Evolutionary conservation across 2,113 vertebrate species (phyloP), one percentile per base, ranked within the genome.

Genomic region (Lophura nycthemera): DNA sequence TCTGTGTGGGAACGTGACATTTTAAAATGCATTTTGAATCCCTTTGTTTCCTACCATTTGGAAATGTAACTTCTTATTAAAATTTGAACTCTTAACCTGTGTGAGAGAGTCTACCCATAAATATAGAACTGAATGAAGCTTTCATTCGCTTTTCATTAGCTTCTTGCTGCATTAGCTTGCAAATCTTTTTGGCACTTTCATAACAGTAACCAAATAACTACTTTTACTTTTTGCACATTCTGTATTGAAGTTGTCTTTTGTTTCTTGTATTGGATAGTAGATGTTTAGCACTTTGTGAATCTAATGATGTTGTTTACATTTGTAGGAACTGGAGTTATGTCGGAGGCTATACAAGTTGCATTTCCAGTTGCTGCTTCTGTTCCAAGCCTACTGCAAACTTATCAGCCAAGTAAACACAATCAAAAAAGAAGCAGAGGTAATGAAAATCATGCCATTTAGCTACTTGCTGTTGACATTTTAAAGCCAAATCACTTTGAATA

Each of bases 351-450:
- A 99, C 96, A 99, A 99, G 95, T 95, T 99, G 92, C 99, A 99
- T 97, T 99, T 99, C 94, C 99, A 99, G 97, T 97, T 99, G 96
- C 97, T 99, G 88, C 98, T 99, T 97, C 98, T 99, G 78, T 99
- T 99, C 97, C 99, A 99, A 97, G 99, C 99, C 78, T 99, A 99
- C 92, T 99, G 99, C 95, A 99, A 99, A 96, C 99, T 99, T 89
- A 98, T 99, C 97, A 99, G 96, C 97, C 98, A 98, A 97, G 98
- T 99, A 92, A 99, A 99, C 92, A 98, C 98, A 82, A 98, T 99
- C 93, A 99, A 98, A 97, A 98, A 98, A 92, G 98, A 99, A 97
- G 98, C 99, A 13, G 99, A 99, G 99, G 99, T 99, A 97, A 98
- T 95, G 80, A 90, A 91, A 90, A 73, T 9, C 27, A 24, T 63